Evolutionary conservation across 2,888 invertebrate genomes (phyloP).

Genomic region (Brassicogethes aeneus): DNA sequence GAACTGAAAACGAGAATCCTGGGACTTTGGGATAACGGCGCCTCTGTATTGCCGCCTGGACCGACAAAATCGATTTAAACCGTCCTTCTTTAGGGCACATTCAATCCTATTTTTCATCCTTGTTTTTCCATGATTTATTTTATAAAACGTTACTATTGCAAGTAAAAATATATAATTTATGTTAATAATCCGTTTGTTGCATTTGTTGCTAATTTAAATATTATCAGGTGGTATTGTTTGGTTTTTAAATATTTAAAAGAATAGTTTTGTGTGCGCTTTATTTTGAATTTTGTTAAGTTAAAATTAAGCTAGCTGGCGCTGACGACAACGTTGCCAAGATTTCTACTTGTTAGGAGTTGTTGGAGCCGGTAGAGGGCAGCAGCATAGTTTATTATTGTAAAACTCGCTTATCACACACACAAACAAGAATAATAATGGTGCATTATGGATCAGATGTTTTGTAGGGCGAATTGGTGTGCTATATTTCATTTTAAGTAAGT

Average conservation of each 20-base stretch:
- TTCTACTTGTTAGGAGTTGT: no score
- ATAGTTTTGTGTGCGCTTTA: no score
- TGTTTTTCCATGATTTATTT: no score
- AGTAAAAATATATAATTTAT: no score
- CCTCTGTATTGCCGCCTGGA: constrained; percentile 36
- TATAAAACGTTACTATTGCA: no score
- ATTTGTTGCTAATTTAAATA: no score
- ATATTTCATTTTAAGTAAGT: constrained; percentile 20
- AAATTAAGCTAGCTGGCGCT: no score
- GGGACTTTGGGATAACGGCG: constrained; percentile 34
- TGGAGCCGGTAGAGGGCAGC: constrained; percentile 16
- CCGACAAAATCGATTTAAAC: constrained; percentile 35
- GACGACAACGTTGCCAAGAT: no score
- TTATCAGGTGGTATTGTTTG: no score
- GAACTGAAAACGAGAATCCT: constrained; percentile 21
- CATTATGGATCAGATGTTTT: constrained; percentile 29
- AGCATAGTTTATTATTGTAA: constrained; percentile 21
- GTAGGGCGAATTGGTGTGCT: constrained; percentile 22
- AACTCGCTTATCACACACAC: constrained; percentile 25
- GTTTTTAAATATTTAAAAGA: no score
- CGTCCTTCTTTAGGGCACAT: constrained; percentile 14
- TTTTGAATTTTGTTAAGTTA: no score
- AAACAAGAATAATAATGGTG: constrained; percentile 27
- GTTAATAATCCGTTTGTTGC: no score
- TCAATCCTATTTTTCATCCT: not conserved